Evolutionary conservation across 2,888 invertebrate species (phyloP).

Genomic region (Pollenia griseotomentosa): DNA sequence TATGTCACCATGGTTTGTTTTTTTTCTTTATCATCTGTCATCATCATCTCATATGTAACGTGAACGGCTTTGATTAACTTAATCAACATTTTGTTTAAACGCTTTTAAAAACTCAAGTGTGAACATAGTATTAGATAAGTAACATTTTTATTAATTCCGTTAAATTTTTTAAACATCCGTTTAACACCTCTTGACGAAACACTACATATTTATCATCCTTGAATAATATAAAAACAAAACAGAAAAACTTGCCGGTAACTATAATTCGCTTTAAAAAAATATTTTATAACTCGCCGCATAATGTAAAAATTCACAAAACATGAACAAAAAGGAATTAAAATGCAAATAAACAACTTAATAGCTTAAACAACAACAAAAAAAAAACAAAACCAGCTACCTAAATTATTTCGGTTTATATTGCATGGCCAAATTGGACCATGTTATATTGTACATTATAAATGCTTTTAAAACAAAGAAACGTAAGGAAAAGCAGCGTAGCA

Average conservation of each 20-base stretch:
- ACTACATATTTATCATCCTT: neutral
- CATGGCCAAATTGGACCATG: too few species aligned
- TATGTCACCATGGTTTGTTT: too few species aligned
- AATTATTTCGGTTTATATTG: neutral
- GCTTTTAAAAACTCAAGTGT: too few species aligned
- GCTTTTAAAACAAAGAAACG: slow-evolving; percentile 14
- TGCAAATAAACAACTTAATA: slow-evolving; percentile 28
- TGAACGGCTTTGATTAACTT: too few species aligned
- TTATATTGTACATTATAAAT: neutral
- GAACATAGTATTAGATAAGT: too few species aligned
- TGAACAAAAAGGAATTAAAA: slow-evolving; percentile 30
- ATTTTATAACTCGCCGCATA: slow-evolving; percentile 19
- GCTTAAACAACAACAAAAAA: too few species aligned
- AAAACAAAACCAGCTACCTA: neutral
- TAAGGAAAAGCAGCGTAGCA: neutral
- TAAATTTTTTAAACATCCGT: too few species aligned
- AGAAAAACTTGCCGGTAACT: slow-evolving; percentile 28
- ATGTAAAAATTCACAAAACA: neutral
- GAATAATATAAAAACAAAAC: slow-evolving; percentile 10
- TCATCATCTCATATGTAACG: too few species aligned
- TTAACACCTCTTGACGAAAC: neutral
- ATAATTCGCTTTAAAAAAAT: slow-evolving; percentile 31
- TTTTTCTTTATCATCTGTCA: too few species aligned
- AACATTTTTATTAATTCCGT: too few species aligned
- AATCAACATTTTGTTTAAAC: too few species aligned